These are phyloP conservation scores for Pilophorus perplexus DNA, from an alignment of 2,888 invertebrate species.

Conservation along the genomic window DNA sequence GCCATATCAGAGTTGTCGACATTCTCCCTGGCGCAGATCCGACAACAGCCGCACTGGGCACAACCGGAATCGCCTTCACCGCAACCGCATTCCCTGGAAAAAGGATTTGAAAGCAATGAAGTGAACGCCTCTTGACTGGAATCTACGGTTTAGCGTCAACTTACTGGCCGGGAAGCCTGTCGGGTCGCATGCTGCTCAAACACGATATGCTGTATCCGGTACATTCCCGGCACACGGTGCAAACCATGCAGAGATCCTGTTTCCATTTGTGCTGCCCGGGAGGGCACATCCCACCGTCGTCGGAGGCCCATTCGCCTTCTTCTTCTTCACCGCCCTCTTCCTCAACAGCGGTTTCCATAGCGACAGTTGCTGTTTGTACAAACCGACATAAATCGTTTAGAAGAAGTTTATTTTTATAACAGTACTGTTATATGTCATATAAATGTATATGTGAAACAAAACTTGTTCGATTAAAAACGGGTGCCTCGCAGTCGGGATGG, in stretches of 20 bases:
- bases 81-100: conserved; percentile 81
- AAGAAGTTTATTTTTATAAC: too few species aligned
- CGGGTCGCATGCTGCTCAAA: conserved; percentile 70
- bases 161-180: conserved; percentile 83
- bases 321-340: conserved; percentile 59
- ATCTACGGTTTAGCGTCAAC: too few species aligned
- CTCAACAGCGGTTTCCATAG: conserved; percentile 61
- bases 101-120: neutral
- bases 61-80: conserved; percentile 95
- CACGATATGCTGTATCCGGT: conserved; percentile 89
- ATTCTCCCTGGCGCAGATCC: conserved; percentile 75
- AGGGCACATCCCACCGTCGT: conserved; percentile 62
- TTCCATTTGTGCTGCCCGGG: conserved; percentile 75
- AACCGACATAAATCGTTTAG: too few species aligned
- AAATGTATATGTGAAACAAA: too few species aligned
- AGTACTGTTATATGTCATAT: too few species aligned
- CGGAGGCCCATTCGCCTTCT: conserved; percentile 57
- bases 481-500: too few species aligned
- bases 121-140: too few species aligned
- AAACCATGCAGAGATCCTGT: conserved; percentile 81
- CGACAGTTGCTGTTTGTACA: conserved; percentile 51
- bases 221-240: conserved; percentile 87
- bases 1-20: conserved; percentile 58
- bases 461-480: too few species aligned
- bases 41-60: conserved; percentile 86